Evolutionary conservation across 2,888 invertebrate genomes (phyloP), one percentile per base, ranked within the genome.

Genomic region (Andrena camellia): DNA sequence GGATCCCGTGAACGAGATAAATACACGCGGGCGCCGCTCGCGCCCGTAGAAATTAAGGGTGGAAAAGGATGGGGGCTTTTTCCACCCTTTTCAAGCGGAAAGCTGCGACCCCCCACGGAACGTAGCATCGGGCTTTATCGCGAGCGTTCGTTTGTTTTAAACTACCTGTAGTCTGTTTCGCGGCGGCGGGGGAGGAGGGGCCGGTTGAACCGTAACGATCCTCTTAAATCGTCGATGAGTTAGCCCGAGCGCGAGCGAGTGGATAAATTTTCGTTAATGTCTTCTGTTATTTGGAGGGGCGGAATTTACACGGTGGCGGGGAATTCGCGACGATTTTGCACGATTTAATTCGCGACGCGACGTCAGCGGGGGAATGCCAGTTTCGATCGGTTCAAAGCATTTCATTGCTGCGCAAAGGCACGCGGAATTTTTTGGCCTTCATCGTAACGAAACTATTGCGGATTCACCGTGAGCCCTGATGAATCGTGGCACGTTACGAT

Each of bases 251-350:
- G 80, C 63, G 72, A 81, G 80, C 57, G 80, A 81, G 67, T 81
- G 66, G 80, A 81, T 81, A 81, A 80, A 81, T 81, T 81, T 63
- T 42, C 80, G 80, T 72, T 80, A 81, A 81, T 81, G 80, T 35
- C 54, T 67, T 33, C 80, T 80, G 81, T 81, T 81, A 81, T 80
- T 81, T 72, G 72, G 48, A 72, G 26, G 62, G 42, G 2, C 62
- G 80, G 17, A 72, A 81, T 81, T 81, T 79, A 80, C 62, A 54
- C 80, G 48, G 33, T 52, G 48, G 33, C 17, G 10, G 52, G 64
- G 80, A 80, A 62, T 66, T 79, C 80, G 62, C 33, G 80, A 79
- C 80, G 62, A 72, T 68, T 67, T 71, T 60, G 13, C 33, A 23
- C 71, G 60, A 72, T 79, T 81, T 79, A 66, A 62, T 67, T 79